A percentile compares a stretch with the other conserved stretches of the same genome.
These are phyloP conservation scores for Ceyx cyanopectus DNA, from an alignment of 2,113 vertebrate species.

Conservation along the genomic window DNA sequence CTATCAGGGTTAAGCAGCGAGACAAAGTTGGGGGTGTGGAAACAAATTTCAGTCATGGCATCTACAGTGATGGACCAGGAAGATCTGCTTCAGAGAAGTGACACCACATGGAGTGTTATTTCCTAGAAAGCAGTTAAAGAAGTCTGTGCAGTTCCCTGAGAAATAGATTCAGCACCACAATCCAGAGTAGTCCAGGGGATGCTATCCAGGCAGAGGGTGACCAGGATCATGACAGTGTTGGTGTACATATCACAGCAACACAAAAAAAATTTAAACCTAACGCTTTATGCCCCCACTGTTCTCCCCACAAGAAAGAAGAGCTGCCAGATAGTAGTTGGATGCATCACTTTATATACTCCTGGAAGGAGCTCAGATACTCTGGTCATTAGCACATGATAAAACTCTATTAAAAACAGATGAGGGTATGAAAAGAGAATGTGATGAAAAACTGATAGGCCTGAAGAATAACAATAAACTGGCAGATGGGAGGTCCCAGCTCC, in stretches of 20 bases:
- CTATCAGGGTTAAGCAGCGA: background rate
- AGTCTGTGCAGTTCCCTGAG: background rate
- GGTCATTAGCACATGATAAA: conserved; percentile 13
- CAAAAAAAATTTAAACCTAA: background rate
- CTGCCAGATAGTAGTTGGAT: background rate
- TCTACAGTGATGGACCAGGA: accelerated
- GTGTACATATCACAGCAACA: background rate
- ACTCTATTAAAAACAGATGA: background rate
- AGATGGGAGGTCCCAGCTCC: conserved; percentile 48
- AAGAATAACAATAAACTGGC: conserved; percentile 61
- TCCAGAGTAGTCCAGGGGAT: background rate
- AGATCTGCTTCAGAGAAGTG: background rate
- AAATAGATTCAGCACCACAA: background rate
- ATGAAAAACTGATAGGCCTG: conserved; percentile 17
- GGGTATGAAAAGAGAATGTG: background rate
- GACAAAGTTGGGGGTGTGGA: background rate
- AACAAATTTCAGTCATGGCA: background rate
- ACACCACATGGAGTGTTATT: background rate
- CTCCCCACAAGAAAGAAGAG: background rate
- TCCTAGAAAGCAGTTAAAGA: background rate
- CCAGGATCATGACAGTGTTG: accelerated
- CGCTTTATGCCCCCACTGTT: background rate
- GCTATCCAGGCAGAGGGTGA: background rate
- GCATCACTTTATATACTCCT: background rate
- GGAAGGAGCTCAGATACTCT: background rate